Percentiles rank a stretch among this genome's conserved stretches.
Evolutionary conservation across 2,797 vertebrate genomes (phyloP).

Genomic region (Phrynocephalus guinanensis): DNA sequence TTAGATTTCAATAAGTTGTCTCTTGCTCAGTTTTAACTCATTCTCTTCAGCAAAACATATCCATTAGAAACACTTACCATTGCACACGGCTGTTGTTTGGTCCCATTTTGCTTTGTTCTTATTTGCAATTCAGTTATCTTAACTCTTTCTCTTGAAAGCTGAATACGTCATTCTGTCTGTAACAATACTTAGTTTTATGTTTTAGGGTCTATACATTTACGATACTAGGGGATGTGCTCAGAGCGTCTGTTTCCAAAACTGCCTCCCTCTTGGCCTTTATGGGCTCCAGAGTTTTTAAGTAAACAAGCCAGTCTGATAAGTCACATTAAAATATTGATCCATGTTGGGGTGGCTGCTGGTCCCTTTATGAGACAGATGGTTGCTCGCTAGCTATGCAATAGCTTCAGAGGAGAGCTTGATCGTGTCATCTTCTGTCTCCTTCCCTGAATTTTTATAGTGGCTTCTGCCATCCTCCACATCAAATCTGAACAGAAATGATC

Average conservation of each 20-base stretch:
- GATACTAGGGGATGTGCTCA: slow-evolving; percentile 44
- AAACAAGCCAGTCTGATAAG: slow-evolving; percentile 96
- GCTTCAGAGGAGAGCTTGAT: too few relatives aligned
- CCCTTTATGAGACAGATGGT: slow-evolving; percentile 54
- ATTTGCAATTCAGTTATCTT: not conserved
- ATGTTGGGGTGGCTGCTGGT: slow-evolving; percentile 69
- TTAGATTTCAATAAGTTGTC: not conserved
- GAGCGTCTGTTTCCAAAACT: slow-evolving; percentile 73
- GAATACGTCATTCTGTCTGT: not conserved
- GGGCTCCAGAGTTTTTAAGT: slow-evolving; percentile 89
- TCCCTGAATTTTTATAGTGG: too few relatives aligned
- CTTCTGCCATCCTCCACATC: not conserved
- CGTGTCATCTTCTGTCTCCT: too few relatives aligned
- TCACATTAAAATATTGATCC: slow-evolving; percentile 94
- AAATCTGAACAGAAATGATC: not conserved
- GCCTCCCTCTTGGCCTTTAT: slow-evolving; percentile 88
- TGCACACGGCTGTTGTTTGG: accelerated
- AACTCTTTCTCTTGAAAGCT: not conserved
- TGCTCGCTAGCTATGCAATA: slow-evolving; percentile 64
- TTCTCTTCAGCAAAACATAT: not conserved
- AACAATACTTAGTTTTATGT: not conserved
- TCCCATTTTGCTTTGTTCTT: not conserved
- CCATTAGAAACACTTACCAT: slow-evolving; percentile 66
- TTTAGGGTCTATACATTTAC: slow-evolving; percentile 5
- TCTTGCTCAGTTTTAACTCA: not conserved